A percentile compares a stretch with the other conserved stretches of the same genome.
phyloP scores from a whole-genome alignment of 2,888 invertebrate genomes.

The Conchocele bisecta region DNA sequence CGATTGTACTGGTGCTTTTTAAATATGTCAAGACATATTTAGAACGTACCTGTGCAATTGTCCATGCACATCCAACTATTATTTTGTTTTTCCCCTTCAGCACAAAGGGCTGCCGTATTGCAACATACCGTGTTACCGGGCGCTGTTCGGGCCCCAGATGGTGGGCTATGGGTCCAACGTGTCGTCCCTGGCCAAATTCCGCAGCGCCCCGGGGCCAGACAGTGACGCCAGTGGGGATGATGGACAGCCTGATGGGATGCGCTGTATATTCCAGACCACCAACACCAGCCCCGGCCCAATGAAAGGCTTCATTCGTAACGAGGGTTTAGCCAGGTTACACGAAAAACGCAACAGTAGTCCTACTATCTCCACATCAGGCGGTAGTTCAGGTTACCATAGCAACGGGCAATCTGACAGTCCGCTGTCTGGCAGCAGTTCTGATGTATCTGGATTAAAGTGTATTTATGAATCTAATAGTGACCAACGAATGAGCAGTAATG shows the following conservation, averaged over 20 bases:
- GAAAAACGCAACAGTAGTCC: constrained; percentile 35
- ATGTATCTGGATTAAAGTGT: constrained; percentile 44
- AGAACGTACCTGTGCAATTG: no score
- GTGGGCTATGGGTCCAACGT: constrained; percentile 89
- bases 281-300: constrained; percentile 46
- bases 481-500: not conserved
- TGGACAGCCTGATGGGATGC: constrained; percentile 31
- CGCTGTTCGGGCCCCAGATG: constrained; percentile 91
- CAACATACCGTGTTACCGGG: constrained; percentile 92
- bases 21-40: no score
- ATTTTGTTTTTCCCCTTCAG: constrained; percentile 81
- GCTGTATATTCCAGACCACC: constrained; percentile 46
- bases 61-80: no score
- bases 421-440: constrained; percentile 26
- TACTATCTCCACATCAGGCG: constrained; percentile 16
- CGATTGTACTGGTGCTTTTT: no score
- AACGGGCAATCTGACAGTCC: no score
- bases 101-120: constrained; percentile 93
- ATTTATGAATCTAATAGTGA: constrained; percentile 41
- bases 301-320: constrained; percentile 14
- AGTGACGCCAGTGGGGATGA: constrained; percentile 12
- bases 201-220: constrained; percentile 32
- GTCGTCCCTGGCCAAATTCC: constrained; percentile 74
- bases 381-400: constrained; percentile 32
- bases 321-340: constrained; percentile 1